Percentiles rank a stretch among this genome's conserved stretches.
These are phyloP conservation scores for Drosophila leontia DNA, from an alignment of 1,140 invertebrate genomes.

Conservation along the genomic window DNA sequence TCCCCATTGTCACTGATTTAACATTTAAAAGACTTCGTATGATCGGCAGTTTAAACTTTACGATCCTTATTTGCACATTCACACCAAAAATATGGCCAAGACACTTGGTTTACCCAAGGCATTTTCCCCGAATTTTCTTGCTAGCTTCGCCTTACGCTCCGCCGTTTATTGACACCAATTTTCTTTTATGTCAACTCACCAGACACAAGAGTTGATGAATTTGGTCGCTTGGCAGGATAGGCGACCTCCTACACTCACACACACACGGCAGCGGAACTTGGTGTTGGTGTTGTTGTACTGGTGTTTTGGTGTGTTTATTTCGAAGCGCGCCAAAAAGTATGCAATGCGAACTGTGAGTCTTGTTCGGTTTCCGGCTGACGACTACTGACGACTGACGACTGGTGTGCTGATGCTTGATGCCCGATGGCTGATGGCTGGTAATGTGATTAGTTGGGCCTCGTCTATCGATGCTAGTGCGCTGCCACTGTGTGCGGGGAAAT, in stretches of 20 bases:
- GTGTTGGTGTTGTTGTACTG: conserved; percentile 15
- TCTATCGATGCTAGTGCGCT: conserved; percentile 56
- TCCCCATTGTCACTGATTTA: not conserved
- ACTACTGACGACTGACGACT: conserved; percentile 47
- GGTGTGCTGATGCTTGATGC: conserved; percentile 28
- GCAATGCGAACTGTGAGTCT: conserved; percentile 58
- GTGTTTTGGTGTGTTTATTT: conserved; percentile 32
- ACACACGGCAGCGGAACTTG: conserved; percentile 2
- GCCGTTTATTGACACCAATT: conserved; percentile 15
- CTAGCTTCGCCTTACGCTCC: not conserved
- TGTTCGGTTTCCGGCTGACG: conserved; percentile 55
- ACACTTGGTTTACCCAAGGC: not conserved
- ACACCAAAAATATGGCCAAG: conserved; percentile 13
- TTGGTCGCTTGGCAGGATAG: conserved; percentile 37
- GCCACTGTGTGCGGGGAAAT: conserved; percentile 58
- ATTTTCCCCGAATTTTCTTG: conserved; percentile 18
- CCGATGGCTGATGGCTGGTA: conserved; percentile 61
- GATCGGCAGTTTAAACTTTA: not conserved
- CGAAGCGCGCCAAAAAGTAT: conserved; percentile 73
- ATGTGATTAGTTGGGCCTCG: conserved; percentile 74
- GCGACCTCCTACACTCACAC: conserved; percentile 19
- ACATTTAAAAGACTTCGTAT: not conserved
- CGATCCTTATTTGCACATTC: conserved; percentile 9
- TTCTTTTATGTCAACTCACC: conserved; percentile 64
- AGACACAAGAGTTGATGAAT: conserved; percentile 62